Evolutionary conservation across 2,888 invertebrate genomes (phyloP), one percentile per base, ranked within the genome.

Genomic region (Sussaba pulchella): DNA sequence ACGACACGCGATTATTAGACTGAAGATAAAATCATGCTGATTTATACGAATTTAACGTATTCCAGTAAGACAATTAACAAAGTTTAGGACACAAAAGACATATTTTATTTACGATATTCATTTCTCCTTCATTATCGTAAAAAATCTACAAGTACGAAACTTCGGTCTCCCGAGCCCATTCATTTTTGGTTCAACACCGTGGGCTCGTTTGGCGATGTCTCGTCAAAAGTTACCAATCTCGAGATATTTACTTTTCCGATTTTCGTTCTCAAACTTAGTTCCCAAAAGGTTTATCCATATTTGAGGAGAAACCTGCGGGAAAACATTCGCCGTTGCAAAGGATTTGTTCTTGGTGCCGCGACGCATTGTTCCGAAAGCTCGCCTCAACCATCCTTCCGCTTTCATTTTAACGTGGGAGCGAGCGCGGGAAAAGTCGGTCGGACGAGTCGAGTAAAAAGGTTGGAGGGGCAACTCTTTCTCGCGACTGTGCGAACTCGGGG

Each of bases 401-500:
- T n/a, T 31, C 9, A 43, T 3, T 69, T 26, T 69, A 19, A 39
- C 19, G 21, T 63, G 26, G 8, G 17, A 21, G 52, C 9, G 64
- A 14, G 31, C n/a, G n/a, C 0, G 52, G 26, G 47, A 50, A 12
- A 36, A 17, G 24, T 75, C 21, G 39, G 9, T 26, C 41, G 31
- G 31, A 26, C 21, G 57, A 10, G 14, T 19, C 31, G 21, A 67
- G n/a, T 19, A 69, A 41, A 76, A 69, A n/a, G n/a, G n/a, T n/a
- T n/a, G n/a, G n/a, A n/a, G n/a, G n/a, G 45, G 76, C 21, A 54
- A 54, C 43, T 47, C 36, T 70, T 8, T 41, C 36, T 41, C 36
- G 1, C 12, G 12, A n/a, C 26, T 47, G n/a, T 14, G 2, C 8
- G 19, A 39, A 2, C 5, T 17, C 41, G 12, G 5, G 2, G 21